Evolutionary conservation across 2,888 invertebrate species (phyloP).

Genomic region (Caprella mutica): DNA sequence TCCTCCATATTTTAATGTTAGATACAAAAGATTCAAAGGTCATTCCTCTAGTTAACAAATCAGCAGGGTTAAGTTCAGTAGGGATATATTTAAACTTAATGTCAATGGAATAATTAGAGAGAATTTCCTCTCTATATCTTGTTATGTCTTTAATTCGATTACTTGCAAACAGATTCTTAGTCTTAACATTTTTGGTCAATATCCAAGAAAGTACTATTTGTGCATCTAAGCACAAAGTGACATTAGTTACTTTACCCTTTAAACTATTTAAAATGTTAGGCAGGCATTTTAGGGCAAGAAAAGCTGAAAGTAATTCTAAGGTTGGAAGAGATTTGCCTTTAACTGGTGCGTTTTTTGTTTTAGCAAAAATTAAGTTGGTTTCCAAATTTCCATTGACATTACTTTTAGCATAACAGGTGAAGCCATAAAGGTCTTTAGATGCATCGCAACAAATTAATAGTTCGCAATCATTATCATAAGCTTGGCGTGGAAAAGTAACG

Average conservation of each 20-base stretch:
- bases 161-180: slow-evolving; percentile 1
- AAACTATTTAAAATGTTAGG: background rate
- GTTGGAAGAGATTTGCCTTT: slow-evolving; percentile 2
- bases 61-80: background rate
- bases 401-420: background rate
- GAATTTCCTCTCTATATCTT: background rate
- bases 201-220: slow-evolving; percentile 4
- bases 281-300: slow-evolving; percentile 3
- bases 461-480: no score
- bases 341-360: slow-evolving; percentile 1
- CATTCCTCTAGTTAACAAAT: slow-evolving; percentile 9
- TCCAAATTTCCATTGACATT: no score
- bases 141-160: background rate
- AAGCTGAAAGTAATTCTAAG: slow-evolving; percentile 6
- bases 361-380: background rate
- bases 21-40: background rate
- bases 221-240: background rate
- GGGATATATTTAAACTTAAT: background rate
- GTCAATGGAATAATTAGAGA: background rate
- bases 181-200: background rate
- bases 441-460: background rate
- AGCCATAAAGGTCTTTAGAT: background rate
- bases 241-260: background rate
- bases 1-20: background rate
- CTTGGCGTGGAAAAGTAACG: background rate